These are phyloP conservation scores for Intellagama lesueurii DNA, from an alignment of 2,797 vertebrate genomes.

Conservation along the genomic window DNA sequence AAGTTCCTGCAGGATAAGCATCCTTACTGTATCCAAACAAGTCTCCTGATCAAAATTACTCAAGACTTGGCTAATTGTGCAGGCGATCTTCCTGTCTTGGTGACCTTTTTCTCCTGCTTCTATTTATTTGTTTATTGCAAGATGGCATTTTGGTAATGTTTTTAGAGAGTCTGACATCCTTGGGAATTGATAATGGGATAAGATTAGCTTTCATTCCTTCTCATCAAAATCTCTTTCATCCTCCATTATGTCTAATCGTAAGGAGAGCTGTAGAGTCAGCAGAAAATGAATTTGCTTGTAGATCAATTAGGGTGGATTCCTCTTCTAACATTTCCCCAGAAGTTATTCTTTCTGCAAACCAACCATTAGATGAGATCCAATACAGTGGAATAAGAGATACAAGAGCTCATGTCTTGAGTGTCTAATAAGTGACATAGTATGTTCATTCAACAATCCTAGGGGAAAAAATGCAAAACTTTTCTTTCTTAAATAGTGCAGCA, in stretches of 20 bases:
- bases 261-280: constrained; percentile 40
- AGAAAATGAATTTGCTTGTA: constrained; percentile 47
- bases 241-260: constrained; percentile 40
- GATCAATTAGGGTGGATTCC: constrained; percentile 63
- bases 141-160: background rate
- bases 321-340: constrained; percentile 48
- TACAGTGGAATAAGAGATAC: constrained; percentile 42
- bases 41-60: background rate
- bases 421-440: constrained; percentile 26
- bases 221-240: constrained; percentile 42
- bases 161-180: constrained; percentile 28
- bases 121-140: constrained; percentile 17
- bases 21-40: background rate
- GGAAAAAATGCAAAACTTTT: background rate
- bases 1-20: background rate
- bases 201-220: constrained; percentile 38
- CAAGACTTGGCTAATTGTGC: background rate
- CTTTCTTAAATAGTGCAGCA: background rate
- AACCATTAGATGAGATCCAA: constrained; percentile 36
- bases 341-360: constrained; percentile 41
- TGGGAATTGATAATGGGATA: constrained; percentile 49
- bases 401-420: constrained; percentile 55
- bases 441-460: constrained; percentile 27
- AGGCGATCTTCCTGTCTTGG: background rate
- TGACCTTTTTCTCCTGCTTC: background rate